phyloP scores from a whole-genome alignment of 2,797 vertebrate genomes.

The Pseudopleuronectes americanus region DNA sequence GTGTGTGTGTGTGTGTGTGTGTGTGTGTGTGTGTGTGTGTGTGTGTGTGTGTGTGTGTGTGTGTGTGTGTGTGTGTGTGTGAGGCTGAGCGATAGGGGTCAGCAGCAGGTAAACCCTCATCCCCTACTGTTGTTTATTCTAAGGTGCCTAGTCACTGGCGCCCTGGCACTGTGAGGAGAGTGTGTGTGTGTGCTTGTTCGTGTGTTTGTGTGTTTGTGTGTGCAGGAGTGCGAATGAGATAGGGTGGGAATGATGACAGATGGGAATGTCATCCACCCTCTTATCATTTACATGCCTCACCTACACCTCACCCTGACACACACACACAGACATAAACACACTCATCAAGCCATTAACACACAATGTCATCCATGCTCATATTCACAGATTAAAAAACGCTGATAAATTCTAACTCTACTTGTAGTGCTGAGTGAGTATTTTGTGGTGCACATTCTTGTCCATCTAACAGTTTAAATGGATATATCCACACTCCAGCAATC shows the following conservation, averaged over 20 bases:
- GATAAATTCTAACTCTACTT: constrained; percentile 18
- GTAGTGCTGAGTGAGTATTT: constrained; percentile 16
- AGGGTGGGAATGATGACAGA: constrained; percentile 76
- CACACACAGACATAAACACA: constrained; percentile 37
- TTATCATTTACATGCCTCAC: constrained; percentile 77
- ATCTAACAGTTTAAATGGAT: background rate
- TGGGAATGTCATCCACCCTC: constrained; percentile 78
- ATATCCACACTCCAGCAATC: background rate
- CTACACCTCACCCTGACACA: constrained; percentile 74
- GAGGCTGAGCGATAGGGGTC: constrained; percentile 54
- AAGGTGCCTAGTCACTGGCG: constrained; percentile 64
- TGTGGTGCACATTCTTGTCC: constrained; percentile 2
- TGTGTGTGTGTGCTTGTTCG: constrained; percentile 28
- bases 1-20: constrained; percentile 25
- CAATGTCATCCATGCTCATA: constrained; percentile 15
- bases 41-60: constrained; percentile 26
- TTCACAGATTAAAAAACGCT: no score
- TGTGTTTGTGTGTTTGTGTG: constrained; percentile 21
- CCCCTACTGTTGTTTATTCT: constrained; percentile 68
- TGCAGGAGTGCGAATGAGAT: constrained; percentile 62
- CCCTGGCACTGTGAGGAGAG: constrained; percentile 31
- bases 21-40: constrained; percentile 27
- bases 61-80: constrained; percentile 29
- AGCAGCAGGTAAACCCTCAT: constrained; percentile 76
- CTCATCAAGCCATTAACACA: constrained; percentile 54